Evolutionary conservation across 2,797 vertebrate genomes (phyloP).

Genomic region (Sebastes elongatus): DNA sequence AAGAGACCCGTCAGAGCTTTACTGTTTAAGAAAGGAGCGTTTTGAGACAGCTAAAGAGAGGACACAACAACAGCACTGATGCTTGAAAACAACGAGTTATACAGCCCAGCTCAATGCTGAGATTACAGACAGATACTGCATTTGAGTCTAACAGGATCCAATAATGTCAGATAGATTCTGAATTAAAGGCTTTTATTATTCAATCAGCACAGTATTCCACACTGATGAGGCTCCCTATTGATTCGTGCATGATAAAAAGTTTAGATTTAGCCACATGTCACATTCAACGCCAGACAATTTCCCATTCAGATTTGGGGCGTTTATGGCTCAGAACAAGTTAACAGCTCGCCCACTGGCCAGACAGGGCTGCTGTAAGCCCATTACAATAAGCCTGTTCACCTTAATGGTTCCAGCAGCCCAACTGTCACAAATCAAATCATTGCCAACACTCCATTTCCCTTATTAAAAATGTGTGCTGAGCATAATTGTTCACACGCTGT

Average conservation of each 20-base stretch:
- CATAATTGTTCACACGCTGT: conserved; percentile 40
- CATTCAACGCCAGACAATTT: conserved; percentile 46
- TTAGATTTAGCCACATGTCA: conserved; percentile 39
- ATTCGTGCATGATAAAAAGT: conserved; percentile 31
- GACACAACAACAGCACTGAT: conserved; percentile 14
- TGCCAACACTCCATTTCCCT: conserved; percentile 72
- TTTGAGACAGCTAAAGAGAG: conserved; percentile 36
- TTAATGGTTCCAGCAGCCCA: conserved; percentile 71
- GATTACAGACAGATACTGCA: conserved; percentile 29
- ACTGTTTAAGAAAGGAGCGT: conserved; percentile 49
- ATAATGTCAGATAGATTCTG: conserved; percentile 29
- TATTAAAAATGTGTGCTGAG: conserved; percentile 63
- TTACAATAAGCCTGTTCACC: conserved; percentile 75
- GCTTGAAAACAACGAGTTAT: conserved; percentile 14
- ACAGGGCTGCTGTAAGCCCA: conserved; percentile 68
- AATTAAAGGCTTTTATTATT: conserved; percentile 38
- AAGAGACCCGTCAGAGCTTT: conserved; percentile 55
- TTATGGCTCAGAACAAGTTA: conserved; percentile 53
- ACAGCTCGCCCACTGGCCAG: conserved; percentile 57
- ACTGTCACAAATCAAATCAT: conserved; percentile 75
- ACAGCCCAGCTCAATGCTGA: conserved; percentile 42
- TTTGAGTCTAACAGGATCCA: conserved; percentile 11
- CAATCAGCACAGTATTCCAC: conserved; percentile 27
- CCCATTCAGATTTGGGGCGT: conserved; percentile 51
- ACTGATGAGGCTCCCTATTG: conserved; percentile 31